Base-by-base conservation (phyloP, 2,888 invertebrate species). In the Sinohyriopsis cumingii region DNA sequence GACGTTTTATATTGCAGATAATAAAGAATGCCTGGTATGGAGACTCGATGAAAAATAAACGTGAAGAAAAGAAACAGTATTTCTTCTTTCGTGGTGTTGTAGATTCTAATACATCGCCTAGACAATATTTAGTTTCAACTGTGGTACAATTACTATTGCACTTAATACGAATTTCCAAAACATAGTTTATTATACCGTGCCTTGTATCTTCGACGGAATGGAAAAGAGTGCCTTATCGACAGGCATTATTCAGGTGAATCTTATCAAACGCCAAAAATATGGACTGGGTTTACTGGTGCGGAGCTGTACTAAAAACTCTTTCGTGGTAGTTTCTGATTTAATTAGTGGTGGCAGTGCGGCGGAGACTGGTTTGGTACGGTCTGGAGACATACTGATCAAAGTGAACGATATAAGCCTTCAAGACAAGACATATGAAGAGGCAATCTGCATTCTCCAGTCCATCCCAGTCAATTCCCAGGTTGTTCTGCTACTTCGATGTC, bases 221-320 rank as follows among this genome's bases (percentile, higher is more conserved):
- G 12, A 28, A 25, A 22, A 57, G 0, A 33, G 15, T 15, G 78
- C 3, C 18, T 61, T 3, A 45, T 67, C 24, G 63, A 0, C 82
- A 15, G 84, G 84, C 75, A 79, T 84, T 15, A 85, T 86, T 57
- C 75, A 84, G n/a, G 89, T 88, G 7, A 86, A 86, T 66, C 70
- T 89, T 9, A 63, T 82, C 22, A 89, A 89, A 67, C 80, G 83
- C 63, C 75, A 75, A 45, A 76, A 80, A 54, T 82, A 80, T 19
- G 89, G 89, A 25, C 80, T 89, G 18, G 89, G 89, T 0, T 87
- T 89, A 67, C 80, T 85, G 53, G 84, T 88, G 19, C 81, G 82
- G 19, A 84, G 85, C 62, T 69, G 87, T 57, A 78, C 82, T 5
- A 76, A 82, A 53, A 81, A 84, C 24, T 85, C 85, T 1, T 80